phyloP scores from a whole-genome alignment of 2,113 vertebrate genomes.

The Hippocampus zosterae region DNA sequence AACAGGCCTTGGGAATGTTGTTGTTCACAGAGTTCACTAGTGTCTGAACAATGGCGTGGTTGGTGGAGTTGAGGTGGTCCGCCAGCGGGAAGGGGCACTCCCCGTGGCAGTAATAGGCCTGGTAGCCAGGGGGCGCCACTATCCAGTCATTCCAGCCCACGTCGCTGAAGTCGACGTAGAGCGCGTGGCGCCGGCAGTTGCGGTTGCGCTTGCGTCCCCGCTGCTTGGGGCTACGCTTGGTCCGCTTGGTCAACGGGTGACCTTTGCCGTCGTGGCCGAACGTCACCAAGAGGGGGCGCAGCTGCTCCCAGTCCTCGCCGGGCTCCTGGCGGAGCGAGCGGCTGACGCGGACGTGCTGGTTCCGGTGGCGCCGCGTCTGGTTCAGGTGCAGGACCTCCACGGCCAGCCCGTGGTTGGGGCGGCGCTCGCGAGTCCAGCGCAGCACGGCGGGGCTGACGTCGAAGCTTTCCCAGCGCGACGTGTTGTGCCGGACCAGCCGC shows the following conservation, averaged over 20 bases:
- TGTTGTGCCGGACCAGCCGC: constrained; percentile 87
- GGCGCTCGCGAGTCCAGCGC: constrained; percentile 88
- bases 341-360: constrained; percentile 89
- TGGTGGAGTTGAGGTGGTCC: constrained; percentile 97
- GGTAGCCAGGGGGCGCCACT: constrained; percentile 94
- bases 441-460: constrained; percentile 95
- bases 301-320: constrained; percentile 86
- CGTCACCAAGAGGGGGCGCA: constrained; percentile 94
- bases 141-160: constrained; percentile 99
- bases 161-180: constrained; percentile 97
- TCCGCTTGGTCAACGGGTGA: constrained; percentile 82
- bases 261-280: constrained; percentile 94
- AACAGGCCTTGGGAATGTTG: constrained; percentile 97
- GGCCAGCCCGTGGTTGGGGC: constrained; percentile 90
- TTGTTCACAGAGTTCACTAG: constrained; percentile 97
- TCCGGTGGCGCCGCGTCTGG: constrained; percentile 76
- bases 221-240: constrained; percentile 87
- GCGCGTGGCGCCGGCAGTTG: constrained; percentile 90
- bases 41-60: constrained; percentile 97
- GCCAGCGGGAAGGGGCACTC: constrained; percentile 97
- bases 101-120: constrained; percentile 97
- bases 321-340: constrained; percentile 85
- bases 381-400: constrained; percentile 89
- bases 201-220: constrained; percentile 87
- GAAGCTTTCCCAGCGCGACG: constrained; percentile 92